phyloP scores from a whole-genome alignment of 2,888 invertebrate genomes.

The Bombylius major region DNA sequence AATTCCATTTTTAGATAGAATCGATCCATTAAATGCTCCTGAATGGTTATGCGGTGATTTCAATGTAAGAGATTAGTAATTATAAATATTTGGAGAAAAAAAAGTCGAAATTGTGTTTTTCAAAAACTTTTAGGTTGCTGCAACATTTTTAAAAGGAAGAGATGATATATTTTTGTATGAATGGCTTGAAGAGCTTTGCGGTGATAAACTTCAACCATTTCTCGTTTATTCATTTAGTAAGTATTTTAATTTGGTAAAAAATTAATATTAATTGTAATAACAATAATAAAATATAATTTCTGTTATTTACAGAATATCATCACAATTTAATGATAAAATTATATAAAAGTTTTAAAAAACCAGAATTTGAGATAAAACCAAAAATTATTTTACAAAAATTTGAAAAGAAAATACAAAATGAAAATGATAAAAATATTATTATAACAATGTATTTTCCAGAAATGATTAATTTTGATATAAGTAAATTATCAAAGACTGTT shows the following conservation, averaged over 20 bases:
- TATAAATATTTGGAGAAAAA: neutral
- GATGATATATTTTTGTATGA: constrained; percentile 35
- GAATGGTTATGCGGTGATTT: constrained; percentile 27
- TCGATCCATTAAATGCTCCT: constrained; percentile 24
- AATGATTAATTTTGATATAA: constrained; percentile 21
- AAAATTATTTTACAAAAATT: constrained; percentile 26
- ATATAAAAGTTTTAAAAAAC: constrained; percentile 17
- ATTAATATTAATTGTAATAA: neutral
- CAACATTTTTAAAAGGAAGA: constrained; percentile 27
- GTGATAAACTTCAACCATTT: constrained; percentile 30
- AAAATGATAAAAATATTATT: neutral
- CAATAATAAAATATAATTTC: neutral
- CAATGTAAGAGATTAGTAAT: constrained; percentile 16
- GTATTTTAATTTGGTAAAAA: neutral
- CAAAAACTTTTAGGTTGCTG: constrained; percentile 20
- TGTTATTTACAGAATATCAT: constrained; percentile 19
- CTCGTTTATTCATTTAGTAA: constrained; percentile 28
- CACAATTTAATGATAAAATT: constrained; percentile 22
- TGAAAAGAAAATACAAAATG: constrained; percentile 18
- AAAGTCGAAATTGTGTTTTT: neutral
- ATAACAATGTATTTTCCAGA: constrained; percentile 22
- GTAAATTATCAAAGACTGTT: constrained; percentile 1
- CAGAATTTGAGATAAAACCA: constrained; percentile 25
- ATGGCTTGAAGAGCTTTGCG: constrained; percentile 32
- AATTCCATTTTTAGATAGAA: constrained; percentile 29